Percentiles rank a stretch among this genome's conserved stretches.
Evolutionary conservation across 2,113 vertebrate genomes (phyloP).

Genomic region (Rhineura floridana): DNA sequence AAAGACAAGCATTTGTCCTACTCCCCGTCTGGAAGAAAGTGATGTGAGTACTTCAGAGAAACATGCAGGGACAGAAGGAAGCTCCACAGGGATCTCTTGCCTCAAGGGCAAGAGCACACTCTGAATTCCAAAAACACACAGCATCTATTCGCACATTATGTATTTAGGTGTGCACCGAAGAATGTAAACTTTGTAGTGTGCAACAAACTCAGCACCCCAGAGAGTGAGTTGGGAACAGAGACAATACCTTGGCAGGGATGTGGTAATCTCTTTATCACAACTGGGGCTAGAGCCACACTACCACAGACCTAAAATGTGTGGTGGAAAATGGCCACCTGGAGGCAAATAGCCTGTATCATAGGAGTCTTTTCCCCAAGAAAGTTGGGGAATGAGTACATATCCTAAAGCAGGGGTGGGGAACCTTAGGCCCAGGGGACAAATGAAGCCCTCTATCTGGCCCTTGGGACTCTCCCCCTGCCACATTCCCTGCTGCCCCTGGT

Average conservation of each 20-base stretch:
- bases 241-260: not conserved
- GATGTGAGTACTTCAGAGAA: not conserved
- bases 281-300: not conserved
- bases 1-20: not conserved
- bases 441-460: too few species aligned
- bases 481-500: too few species aligned
- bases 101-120: not conserved
- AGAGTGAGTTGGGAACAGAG: not conserved
- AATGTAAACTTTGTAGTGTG: not conserved
- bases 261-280: not conserved
- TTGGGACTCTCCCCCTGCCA: too few species aligned
- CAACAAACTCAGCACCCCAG: not conserved
- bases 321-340: too few species aligned
- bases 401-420: not conserved
- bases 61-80: not conserved
- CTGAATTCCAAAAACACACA: not conserved
- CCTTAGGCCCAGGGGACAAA: too few species aligned
- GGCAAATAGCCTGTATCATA: not conserved
- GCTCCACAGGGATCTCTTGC: not conserved
- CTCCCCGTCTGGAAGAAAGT: not conserved
- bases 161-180: too few species aligned
- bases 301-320: not conserved
- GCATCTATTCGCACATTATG: not conserved
- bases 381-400: not conserved
- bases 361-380: not conserved